Evolutionary conservation across 2,113 vertebrate species (phyloP).

Genomic region (Perccottus glenii): DNA sequence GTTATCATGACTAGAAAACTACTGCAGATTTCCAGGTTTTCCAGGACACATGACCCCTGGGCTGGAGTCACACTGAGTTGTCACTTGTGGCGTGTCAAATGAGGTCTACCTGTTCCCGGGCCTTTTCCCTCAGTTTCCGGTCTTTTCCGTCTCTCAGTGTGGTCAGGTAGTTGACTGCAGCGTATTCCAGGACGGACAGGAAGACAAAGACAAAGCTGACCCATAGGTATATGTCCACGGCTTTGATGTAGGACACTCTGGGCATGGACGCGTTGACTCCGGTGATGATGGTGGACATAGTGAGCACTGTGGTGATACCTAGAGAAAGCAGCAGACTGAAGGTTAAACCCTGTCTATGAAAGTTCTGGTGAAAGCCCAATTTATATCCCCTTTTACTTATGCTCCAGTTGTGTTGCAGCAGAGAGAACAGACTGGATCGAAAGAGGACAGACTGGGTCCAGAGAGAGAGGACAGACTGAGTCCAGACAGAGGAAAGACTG

Average conservation of each 20-base stretch:
- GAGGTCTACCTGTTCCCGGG: conserved; percentile 67
- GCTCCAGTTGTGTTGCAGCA: no score
- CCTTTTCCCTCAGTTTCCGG: conserved; percentile 86
- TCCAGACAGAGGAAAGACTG: no score
- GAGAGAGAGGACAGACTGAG: no score
- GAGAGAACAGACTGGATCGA: no score
- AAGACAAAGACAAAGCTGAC: conserved; percentile 83
- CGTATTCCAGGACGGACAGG: conserved; percentile 81
- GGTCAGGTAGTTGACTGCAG: conserved; percentile 92
- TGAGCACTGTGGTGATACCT: conserved; percentile 95
- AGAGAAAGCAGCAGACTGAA: conserved; percentile 6
- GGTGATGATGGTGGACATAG: conserved; percentile 91
- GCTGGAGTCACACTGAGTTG: no score
- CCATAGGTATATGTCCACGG: conserved; percentile 83
- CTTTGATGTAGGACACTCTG: conserved; percentile 82
- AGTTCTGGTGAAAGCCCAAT: no score
- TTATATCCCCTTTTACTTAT: no score
- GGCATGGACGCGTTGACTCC: conserved; percentile 84
- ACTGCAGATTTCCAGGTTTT: no score
- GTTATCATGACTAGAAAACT: no score
- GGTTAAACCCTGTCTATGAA: background rate
- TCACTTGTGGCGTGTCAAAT: background rate
- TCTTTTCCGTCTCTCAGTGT: conserved; percentile 89
- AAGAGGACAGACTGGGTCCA: no score
- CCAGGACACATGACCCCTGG: no score